Base-by-base conservation (phyloP, 2,797 vertebrate genomes). In the Xiphorhynchus erythropygius region DNA sequence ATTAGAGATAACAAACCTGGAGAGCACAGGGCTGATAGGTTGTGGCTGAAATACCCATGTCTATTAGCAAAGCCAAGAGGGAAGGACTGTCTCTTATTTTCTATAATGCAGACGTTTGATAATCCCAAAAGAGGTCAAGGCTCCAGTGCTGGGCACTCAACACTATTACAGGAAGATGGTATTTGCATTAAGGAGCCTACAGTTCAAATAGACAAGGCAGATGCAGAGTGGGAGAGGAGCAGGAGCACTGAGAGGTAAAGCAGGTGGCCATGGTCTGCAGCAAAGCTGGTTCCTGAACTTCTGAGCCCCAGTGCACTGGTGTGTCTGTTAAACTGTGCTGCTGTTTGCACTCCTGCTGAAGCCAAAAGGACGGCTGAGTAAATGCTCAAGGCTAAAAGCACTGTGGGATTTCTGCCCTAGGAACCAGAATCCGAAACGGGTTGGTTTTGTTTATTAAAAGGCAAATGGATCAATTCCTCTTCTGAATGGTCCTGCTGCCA, bases 321-420 rank as follows among this genome's bases (percentile, higher is more conserved):
- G 82, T 30, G 60, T 86, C 92, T 91, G 89, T 27, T 67, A 91
- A 92, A 95, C 13, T 30, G 33, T 69, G 32, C 92, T 91, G 90
- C 90, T 83, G 35, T 55, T 75, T 89, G 87, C 24, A 9, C 65
- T 89, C 28, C 0, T 53, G 13, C 46, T 0, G 5, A 52, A 73
- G 96, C 89, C 95, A 92, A 86, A 63, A 65, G 69, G 73, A 95
- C 30, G 52, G 84, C 94, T 95, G 95, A 92, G 70, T 32, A 88
- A 95, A 82, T 76, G 91, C 73, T 88, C 91, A 90, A 90, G 59
- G 73, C 92, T 84, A 53, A 96, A 86, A 84, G 89, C 69, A 39
- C 52, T 30, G 2, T 44, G 63, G 89, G 85, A 90, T 84, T 89
- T 73, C 85, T 91, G 73, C 83, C 83, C 77, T 64, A 67, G 87